A percentile compares a stretch with the other conserved stretches of the same genome.
Evolutionary conservation across 2,888 invertebrate species (phyloP).

Genomic region (Drosophila melanocephala): DNA sequence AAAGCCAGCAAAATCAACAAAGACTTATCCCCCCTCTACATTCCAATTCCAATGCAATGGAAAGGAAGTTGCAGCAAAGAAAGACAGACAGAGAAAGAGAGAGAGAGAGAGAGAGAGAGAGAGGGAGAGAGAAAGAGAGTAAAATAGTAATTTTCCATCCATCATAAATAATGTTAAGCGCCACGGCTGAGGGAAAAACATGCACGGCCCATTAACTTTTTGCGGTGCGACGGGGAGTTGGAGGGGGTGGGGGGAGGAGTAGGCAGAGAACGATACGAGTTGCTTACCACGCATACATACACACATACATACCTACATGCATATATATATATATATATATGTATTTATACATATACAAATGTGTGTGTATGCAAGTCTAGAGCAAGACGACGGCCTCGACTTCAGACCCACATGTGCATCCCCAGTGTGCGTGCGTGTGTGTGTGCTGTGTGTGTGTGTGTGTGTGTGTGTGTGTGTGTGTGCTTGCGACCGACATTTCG

Average conservation of each 20-base stretch:
- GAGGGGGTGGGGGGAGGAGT: slow-evolving; percentile 8
- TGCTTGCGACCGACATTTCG: slow-evolving; percentile 52
- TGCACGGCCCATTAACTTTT: slow-evolving; percentile 85
- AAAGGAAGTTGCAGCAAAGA: slow-evolving; percentile 60
- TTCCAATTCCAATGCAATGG: slow-evolving; percentile 21
- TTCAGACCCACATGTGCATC: slow-evolving; percentile 38
- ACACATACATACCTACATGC: background rate
- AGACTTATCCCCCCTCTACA: background rate
- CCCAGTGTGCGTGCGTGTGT: background rate
- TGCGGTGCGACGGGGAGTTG: slow-evolving; percentile 43
- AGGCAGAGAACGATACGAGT: slow-evolving; percentile 20
- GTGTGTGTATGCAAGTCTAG: slow-evolving; percentile 20
- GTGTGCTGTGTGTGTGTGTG: background rate
- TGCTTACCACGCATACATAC: slow-evolving; percentile 22
- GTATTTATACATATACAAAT: background rate
- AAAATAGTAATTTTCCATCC: slow-evolving; percentile 79
- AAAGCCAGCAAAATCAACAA: slow-evolving; percentile 27
- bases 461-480: background rate
- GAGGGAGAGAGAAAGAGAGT: slow-evolving; percentile 32
- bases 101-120: slow-evolving; percentile 27
- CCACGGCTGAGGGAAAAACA: slow-evolving; percentile 85
- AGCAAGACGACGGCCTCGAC: slow-evolving; percentile 56
- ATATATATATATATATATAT: background rate
- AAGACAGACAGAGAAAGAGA: slow-evolving; percentile 18
- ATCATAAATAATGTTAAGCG: slow-evolving; percentile 85